Evolutionary conservation across 2,888 invertebrate genomes (phyloP), one percentile per base, ranked within the genome.

Genomic region (Amiota mariae): DNA sequence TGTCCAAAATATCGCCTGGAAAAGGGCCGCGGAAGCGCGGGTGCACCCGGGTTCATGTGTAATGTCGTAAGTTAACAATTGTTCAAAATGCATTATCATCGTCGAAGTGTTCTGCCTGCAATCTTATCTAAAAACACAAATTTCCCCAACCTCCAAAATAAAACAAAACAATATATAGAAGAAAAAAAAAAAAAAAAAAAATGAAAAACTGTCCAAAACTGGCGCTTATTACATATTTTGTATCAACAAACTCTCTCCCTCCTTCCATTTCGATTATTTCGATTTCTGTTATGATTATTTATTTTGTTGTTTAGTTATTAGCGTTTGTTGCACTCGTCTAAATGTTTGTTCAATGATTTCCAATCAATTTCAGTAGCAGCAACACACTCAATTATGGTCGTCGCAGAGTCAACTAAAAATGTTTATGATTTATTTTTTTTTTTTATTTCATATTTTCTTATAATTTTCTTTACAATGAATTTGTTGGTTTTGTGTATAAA

Each of bases 141-240:
- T 61, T n/a, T 61, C 13, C 24, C 24, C 11, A 63, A 63, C 8
- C 13, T n/a, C 13, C 2, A 48, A 47, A n/a, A 24, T 24, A 24
- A 13, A 66, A 47, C 66, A 66, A 66, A n/a, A n/a, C n/a, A n/a
- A n/a, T n/a, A n/a, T n/a, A n/a, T n/a, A n/a, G n/a, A n/a, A n/a
- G n/a, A n/a, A n/a, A 20, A 64, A 47, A 64, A 46, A 36, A 13
- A 46, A 63, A 63, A 12, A 24, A 24, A 63, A 36, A 63, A 20
- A 9, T 6, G n/a, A 54, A 13, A 51, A 36, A 70, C 70, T 70
- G 75, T 8, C 46, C 47, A 15, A 15, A 64, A 75, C 81, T 83
- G 84, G 84, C 84, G 84, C 85, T 85, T 85, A 85, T 80, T 81
- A 85, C 82, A 85, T 77, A 76, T 81, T 78, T 75, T 24, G 15